Conservation (phyloP, 2,888 invertebrate species). For the Cataglyphis livida region DNA sequence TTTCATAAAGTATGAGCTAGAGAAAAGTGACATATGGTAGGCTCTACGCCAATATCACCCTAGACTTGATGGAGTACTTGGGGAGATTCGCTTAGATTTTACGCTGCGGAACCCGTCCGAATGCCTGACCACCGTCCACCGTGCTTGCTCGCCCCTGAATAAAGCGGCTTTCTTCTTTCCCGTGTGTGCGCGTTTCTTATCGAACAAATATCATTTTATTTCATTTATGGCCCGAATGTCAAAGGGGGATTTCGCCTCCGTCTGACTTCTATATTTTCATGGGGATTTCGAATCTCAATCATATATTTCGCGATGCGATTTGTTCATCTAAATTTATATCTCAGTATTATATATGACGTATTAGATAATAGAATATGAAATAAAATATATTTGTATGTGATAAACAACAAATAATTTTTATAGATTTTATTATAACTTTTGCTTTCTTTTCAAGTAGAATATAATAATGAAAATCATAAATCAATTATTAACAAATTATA, state of each 20-base stretch:
- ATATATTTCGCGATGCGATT: constrained; percentile 64
- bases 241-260: constrained; percentile 61
- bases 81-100: constrained; percentile 75
- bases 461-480: not conserved
- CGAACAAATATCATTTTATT: constrained; percentile 85
- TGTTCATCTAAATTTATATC: not conserved
- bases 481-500: not conserved
- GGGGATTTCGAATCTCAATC: constrained; percentile 64
- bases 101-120: constrained; percentile 57
- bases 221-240: constrained; percentile 84
- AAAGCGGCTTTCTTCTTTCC: constrained; percentile 80
- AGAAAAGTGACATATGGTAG: constrained; percentile 83
- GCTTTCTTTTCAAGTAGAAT: not conserved
- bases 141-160: constrained; percentile 81
- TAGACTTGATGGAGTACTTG: constrained; percentile 82
- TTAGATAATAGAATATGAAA: not conserved
- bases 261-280: constrained; percentile 62
- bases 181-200: constrained; percentile 73
- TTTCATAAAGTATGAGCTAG: constrained; percentile 64
- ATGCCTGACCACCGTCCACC: constrained; percentile 68
- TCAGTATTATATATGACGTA: not conserved
- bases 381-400: not conserved
- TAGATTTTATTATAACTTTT: constrained; percentile 11
- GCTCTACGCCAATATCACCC: constrained; percentile 82
- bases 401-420: not conserved